These are phyloP conservation scores for Stegostoma tigrinum DNA, from an alignment of 2,113 vertebrate genomes.

Conservation along the genomic window DNA sequence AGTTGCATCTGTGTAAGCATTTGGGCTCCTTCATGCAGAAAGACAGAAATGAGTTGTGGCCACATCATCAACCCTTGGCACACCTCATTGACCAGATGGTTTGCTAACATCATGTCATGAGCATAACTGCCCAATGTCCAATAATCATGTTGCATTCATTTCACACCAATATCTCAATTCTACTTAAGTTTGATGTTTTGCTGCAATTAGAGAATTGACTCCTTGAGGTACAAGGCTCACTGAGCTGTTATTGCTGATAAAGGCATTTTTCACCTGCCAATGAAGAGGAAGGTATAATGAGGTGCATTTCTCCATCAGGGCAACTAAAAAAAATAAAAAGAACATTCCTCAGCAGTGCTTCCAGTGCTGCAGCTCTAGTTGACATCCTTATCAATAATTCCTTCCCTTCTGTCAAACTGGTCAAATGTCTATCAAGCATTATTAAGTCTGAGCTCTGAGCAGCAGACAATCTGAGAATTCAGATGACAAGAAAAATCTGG, in stretches of 20 bases:
- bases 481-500: background rate
- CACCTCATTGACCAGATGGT: too few species aligned
- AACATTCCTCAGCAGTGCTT: background rate
- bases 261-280: background rate
- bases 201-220: background rate
- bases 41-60: too few species aligned
- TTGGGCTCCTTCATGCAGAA: background rate
- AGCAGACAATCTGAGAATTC: background rate
- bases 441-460: background rate
- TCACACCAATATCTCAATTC: background rate
- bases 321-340: background rate
- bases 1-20: background rate
- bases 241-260: background rate
- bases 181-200: background rate
- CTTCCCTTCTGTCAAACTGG: background rate
- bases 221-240: background rate
- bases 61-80: too few species aligned
- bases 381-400: background rate
- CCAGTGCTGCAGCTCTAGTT: background rate
- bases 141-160: background rate
- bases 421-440: background rate
- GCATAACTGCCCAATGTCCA: too few species aligned
- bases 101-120: too few species aligned
- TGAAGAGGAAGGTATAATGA: background rate
- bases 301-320: background rate